Evolutionary conservation across 2,797 vertebrate genomes (phyloP), one percentile per base, ranked within the genome.

Genomic region (Pachyuromys duprasi): DNA sequence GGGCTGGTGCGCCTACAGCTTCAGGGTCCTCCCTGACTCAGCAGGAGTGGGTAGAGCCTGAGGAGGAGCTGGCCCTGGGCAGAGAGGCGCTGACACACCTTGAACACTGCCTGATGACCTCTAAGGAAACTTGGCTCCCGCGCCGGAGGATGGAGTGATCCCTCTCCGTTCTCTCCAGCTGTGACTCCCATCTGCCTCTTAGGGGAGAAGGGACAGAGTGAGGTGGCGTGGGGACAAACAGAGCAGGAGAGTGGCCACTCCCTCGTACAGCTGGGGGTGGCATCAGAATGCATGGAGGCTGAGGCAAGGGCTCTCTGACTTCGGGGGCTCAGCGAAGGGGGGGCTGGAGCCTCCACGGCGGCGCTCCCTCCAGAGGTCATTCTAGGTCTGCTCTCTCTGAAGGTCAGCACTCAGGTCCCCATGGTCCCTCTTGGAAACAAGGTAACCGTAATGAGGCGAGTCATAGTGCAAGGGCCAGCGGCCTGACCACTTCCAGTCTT

Each of bases 211-310:
- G 33, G 65, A 80, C 75, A 78, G 94, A 67, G 14, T 28, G 11
- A 78, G 69, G 28, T 49, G 26, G 45, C 1, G 0, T 2, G 15
- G n/a, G 82, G 91, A 72, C 65, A 4, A 3, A 24, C 8, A 33
- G 22, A 70, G 9, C 67, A 22, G 22, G 63, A 45, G 36, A 72
- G 7, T n/a, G 42, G 70, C 45, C 49, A 28, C 18, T 24, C 22
- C n/a, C 7, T 49, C 86, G 15, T 13, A 3, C 45, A 15, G 53
- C 31, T 2, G 4, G 93, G 80, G 93, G 90, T 15, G 79, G 88
- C 76, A 94, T 83, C 92, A 69, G 95, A 67, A 90, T 63, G 2
- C 49, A 36, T 65, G 55, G 96, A 97, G 93, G 95, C 95, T 79
- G 18, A 95, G 12, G 28, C 39, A 22, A 33, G 89, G 89, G 36